phyloP scores from a whole-genome alignment of 2,888 invertebrate genomes.

The Neelides folsomi region DNA sequence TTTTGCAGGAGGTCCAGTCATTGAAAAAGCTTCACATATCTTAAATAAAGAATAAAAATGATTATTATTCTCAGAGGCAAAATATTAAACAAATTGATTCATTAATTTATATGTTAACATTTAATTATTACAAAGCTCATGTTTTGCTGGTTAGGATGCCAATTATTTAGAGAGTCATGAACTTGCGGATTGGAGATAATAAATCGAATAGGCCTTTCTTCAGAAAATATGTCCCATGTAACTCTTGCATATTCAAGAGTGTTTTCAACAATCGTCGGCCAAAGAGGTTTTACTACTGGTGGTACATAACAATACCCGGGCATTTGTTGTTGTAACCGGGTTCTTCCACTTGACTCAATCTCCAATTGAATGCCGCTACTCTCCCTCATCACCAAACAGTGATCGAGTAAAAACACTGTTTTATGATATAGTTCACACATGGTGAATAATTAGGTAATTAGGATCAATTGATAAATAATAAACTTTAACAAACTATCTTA shows the following conservation, averaged over 20 bases:
- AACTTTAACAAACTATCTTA: too few species aligned
- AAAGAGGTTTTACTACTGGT: conserved; percentile 79
- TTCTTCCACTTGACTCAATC: conserved; percentile 51
- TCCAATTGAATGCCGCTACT: conserved; percentile 69
- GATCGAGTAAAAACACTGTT: conserved; percentile 89
- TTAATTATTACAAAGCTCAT: conserved; percentile 59
- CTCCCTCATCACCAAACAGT: conserved; percentile 79
- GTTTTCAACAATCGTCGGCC: conserved; percentile 93
- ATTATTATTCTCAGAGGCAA: not conserved
- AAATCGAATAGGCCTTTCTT: conserved; percentile 70
- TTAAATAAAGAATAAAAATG: conserved; percentile 37
- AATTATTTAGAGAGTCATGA: conserved; percentile 70
- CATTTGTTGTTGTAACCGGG: not conserved
- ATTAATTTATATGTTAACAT: not conserved
- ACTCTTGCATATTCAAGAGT: conserved; percentile 92
- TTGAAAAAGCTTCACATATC: conserved; percentile 68
- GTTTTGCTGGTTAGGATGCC: conserved; percentile 71
- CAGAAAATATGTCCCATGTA: conserved; percentile 90
- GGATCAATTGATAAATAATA: too few species aligned
- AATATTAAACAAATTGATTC: not conserved
- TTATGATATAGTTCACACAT: conserved; percentile 42
- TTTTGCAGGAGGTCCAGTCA: conserved; percentile 55
- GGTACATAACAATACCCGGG: conserved; percentile 40
- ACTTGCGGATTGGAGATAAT: conserved; percentile 68
- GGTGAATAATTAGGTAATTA: not conserved